Evolutionary conservation across 2,888 invertebrate species (phyloP).

Genomic region (Hypolimnas misippus): DNA sequence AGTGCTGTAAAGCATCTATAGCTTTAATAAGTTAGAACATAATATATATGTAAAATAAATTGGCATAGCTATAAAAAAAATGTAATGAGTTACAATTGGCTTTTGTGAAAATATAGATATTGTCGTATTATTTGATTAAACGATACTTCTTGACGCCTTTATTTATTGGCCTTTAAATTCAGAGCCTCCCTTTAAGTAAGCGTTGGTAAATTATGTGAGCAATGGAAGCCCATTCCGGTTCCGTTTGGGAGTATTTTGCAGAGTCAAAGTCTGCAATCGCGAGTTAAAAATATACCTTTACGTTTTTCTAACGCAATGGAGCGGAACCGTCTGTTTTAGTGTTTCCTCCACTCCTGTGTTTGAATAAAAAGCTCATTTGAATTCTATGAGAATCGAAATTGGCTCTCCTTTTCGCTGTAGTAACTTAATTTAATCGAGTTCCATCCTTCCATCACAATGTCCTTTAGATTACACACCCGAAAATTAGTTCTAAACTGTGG

Average conservation of each 20-base stretch:
- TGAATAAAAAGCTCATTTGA: constrained; percentile 83
- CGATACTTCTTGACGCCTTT: constrained; percentile 46
- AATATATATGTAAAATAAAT: constrained; percentile 28
- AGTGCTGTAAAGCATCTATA: constrained; percentile 60
- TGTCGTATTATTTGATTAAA: constrained; percentile 66
- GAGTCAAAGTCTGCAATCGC: constrained; percentile 51
- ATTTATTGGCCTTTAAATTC: constrained; percentile 38
- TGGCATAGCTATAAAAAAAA: constrained; percentile 30
- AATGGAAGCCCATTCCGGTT: constrained; percentile 43
- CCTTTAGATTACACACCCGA: constrained; percentile 65
- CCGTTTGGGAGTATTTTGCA: constrained; percentile 43
- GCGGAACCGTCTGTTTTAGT: constrained; percentile 70
- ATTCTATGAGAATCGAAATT: constrained; percentile 82
- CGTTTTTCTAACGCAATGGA: constrained; percentile 61
- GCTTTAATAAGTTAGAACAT: constrained; percentile 52
- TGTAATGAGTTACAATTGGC: constrained; percentile 45
- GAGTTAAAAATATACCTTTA: constrained; percentile 56
- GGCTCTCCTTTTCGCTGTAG: constrained; percentile 77
- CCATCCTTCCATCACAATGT: constrained; percentile 74
- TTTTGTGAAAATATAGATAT: constrained; percentile 56
- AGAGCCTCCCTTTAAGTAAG: constrained; percentile 27
- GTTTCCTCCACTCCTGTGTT: constrained; percentile 69
- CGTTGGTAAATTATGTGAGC: constrained; percentile 34
- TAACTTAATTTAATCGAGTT: constrained; percentile 82
- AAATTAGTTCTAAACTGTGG: constrained; percentile 40